A percentile compares a stretch with the other conserved stretches of the same genome.
These are phyloP conservation scores for Halcyon leucocephala DNA, from an alignment of 2,797 vertebrate species.

Conservation along the genomic window DNA sequence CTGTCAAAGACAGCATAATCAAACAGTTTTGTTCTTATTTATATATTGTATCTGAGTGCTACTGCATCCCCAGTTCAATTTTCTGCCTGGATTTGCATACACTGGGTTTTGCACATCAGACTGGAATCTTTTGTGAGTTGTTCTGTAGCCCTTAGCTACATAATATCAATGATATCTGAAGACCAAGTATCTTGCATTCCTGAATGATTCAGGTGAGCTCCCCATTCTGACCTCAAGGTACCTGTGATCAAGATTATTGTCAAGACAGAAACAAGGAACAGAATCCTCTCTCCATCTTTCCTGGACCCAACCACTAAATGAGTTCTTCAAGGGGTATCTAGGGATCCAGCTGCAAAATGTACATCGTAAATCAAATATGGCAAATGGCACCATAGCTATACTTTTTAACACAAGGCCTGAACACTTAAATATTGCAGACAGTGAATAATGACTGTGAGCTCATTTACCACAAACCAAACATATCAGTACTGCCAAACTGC, in stretches of 20 bases:
- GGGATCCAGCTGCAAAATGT: neutral
- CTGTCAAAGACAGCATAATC: neutral
- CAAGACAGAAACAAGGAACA: neutral
- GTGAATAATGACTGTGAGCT: conserved; percentile 9
- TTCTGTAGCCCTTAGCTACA: neutral
- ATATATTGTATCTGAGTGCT: neutral
- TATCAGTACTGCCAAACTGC: neutral
- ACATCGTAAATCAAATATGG: neutral
- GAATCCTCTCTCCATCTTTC: neutral
- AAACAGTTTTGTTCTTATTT: neutral
- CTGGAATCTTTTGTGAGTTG: neutral
- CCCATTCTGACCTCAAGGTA: neutral
- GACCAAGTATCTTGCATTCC: neutral
- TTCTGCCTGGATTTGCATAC: neutral
- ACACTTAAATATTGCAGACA: neutral
- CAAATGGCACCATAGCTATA: neutral
- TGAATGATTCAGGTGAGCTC: neutral
- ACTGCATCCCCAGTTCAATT: neutral
- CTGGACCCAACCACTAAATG: neutral
- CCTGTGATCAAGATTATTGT: neutral
- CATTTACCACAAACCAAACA: conserved; percentile 11
- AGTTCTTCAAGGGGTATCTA: neutral
- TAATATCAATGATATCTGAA: neutral
- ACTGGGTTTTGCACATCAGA: neutral
- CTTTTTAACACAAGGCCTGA: neutral